Evolutionary conservation across 2,113 vertebrate species (phyloP).

Genomic region (Epinephelus cyanopodus): DNA sequence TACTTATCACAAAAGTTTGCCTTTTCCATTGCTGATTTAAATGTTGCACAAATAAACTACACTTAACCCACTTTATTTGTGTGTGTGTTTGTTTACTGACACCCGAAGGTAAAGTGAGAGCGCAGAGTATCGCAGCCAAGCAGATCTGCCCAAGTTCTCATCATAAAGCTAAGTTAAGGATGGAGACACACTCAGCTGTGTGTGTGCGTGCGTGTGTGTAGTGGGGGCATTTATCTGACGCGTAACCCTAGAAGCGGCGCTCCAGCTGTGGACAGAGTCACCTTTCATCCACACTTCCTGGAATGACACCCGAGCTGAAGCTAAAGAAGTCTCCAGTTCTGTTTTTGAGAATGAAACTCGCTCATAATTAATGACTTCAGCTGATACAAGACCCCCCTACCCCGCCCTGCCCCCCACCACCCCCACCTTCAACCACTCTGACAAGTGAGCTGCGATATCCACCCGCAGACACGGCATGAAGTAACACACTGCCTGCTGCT

Average conservation of each 20-base stretch:
- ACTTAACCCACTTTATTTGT: conserved; percentile 7
- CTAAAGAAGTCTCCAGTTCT: conserved; percentile 27
- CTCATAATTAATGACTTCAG: conserved; percentile 68
- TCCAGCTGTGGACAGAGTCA: conserved; percentile 63
- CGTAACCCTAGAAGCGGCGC: conserved; percentile 56
- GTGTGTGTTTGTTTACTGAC: conserved; percentile 50
- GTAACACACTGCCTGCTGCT: conserved; percentile 5
- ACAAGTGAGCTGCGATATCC: background rate
- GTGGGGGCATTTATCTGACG: conserved; percentile 5
- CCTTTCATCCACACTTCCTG: conserved; percentile 69
- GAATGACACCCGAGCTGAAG: conserved; percentile 60
- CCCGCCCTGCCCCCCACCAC: background rate
- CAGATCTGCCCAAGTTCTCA: conserved; percentile 28
- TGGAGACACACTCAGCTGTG: background rate
- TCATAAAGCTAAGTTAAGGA: conserved; percentile 49
- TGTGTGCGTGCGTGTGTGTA: background rate
- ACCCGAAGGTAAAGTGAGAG: conserved; percentile 49
- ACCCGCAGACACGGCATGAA: conserved; percentile 6
- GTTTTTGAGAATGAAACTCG: conserved; percentile 71
- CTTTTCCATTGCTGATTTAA: background rate
- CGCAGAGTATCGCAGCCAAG: conserved; percentile 6
- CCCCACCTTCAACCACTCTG: background rate
- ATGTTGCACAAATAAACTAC: background rate
- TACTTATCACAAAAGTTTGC: background rate
- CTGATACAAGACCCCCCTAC: conserved; percentile 31